A percentile compares a stretch with the other conserved stretches of the same genome.
Conservation (phyloP, 2,797 vertebrate genomes). For the Acridotheres tristis region DNA sequence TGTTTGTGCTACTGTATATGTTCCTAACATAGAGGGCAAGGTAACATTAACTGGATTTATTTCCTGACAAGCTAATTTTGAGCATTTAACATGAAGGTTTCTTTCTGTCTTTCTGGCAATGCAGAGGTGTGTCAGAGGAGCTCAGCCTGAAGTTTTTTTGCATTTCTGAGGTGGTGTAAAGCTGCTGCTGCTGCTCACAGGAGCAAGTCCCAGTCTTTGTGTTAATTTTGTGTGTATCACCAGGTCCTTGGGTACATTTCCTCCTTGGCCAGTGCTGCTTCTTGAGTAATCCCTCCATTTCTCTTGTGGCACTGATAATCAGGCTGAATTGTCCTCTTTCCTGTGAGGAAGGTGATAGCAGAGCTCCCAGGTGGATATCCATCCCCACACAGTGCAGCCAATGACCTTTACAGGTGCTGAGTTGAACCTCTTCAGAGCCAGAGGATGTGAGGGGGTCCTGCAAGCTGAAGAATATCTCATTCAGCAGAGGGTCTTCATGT, state of each 20-base stretch:
- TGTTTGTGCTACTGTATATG: not conserved
- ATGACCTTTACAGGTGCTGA: not conserved
- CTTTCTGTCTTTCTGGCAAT: not conserved
- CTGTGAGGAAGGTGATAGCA: not conserved
- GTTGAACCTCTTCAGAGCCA: not conserved
- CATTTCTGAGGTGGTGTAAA: not conserved
- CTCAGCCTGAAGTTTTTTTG: not conserved
- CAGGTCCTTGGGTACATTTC: not conserved
- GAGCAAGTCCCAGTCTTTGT: not conserved
- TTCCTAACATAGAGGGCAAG: not conserved
- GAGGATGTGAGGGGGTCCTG: not conserved
- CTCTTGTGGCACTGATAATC: not conserved
- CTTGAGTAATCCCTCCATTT: not conserved
- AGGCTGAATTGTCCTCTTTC: not conserved
- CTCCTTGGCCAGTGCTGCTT: not conserved
- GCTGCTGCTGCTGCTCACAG: not conserved
- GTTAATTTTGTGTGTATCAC: not conserved
- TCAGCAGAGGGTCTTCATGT: not conserved
- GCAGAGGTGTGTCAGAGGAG: not conserved
- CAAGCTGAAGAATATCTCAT: not conserved
- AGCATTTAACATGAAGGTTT: not conserved
- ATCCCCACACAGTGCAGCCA: not conserved
- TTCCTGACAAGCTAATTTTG: not conserved
- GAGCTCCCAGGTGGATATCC: not conserved
- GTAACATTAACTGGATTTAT: not conserved